A percentile compares a stretch with the other conserved stretches of the same genome.
These are phyloP conservation scores for Podiceps cristatus DNA, from an alignment of 2,113 vertebrate species.

Conservation along the genomic window DNA sequence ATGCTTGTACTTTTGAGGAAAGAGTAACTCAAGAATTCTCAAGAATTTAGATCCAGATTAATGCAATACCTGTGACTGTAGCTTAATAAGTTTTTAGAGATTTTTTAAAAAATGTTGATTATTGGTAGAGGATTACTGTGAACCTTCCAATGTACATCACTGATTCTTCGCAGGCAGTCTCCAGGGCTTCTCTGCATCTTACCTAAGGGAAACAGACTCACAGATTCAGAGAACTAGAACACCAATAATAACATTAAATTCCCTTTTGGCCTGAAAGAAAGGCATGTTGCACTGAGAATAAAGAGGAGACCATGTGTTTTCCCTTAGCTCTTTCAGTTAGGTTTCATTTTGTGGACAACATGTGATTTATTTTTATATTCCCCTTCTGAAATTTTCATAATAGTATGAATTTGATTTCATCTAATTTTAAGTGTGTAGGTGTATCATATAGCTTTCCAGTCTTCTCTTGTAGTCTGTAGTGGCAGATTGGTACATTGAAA, in stretches of 20 bases:
- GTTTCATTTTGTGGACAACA: neutral
- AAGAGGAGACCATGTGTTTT: neutral
- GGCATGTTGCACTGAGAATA: neutral
- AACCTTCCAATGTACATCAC: neutral
- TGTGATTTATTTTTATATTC: neutral
- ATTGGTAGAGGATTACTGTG: neutral
- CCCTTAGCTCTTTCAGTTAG: neutral
- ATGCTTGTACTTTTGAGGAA: neutral
- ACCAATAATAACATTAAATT: neutral
- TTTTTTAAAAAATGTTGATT: neutral
- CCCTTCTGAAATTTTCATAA: neutral
- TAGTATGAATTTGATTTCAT: neutral
- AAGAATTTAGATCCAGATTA: neutral
- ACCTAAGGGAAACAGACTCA: neutral
- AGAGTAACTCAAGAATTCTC: neutral
- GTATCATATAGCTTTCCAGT: neutral
- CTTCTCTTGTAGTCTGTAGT: neutral
- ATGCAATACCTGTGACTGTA: neutral
- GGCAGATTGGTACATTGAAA: neutral
- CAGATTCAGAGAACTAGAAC: neutral
- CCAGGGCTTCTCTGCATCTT: neutral
- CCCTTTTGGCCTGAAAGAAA: neutral
- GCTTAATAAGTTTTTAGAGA: neutral
- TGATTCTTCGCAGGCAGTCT: neutral
- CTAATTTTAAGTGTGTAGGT: neutral